A percentile compares a stretch with the other conserved stretches of the same genome.
Evolutionary conservation across 2,797 vertebrate species (phyloP).

Genomic region (Periparus ater): DNA sequence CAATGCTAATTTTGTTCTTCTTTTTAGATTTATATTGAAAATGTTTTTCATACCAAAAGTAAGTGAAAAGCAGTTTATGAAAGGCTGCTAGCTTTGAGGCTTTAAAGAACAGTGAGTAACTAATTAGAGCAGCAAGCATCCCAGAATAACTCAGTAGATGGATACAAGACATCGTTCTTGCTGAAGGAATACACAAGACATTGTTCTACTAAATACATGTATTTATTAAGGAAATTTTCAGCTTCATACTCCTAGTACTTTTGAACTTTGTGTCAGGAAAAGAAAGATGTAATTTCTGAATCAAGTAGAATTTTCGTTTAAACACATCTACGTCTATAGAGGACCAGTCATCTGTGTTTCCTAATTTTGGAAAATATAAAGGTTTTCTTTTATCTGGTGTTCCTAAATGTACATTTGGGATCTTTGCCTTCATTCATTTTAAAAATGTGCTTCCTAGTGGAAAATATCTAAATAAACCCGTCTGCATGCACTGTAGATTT

Average conservation of each 20-base stretch:
- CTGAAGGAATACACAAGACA: not conserved
- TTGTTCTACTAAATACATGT: not conserved
- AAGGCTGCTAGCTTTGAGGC: not conserved
- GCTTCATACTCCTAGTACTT: not conserved
- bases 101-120: not conserved
- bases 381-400: not conserved
- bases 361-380: not conserved
- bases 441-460: not conserved
- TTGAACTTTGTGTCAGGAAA: not conserved
- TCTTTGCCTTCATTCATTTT: not conserved
- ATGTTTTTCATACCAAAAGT: not conserved
- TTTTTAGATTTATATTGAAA: not conserved
- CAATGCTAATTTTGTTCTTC: not conserved
- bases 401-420: not conserved
- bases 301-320: not conserved
- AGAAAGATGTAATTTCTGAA: not conserved
- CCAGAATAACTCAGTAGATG: accelerated
- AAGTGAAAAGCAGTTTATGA: not conserved
- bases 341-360: not conserved
- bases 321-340: not conserved
- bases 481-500: not conserved
- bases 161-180: not conserved
- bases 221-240: not conserved
- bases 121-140: not conserved
- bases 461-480: not conserved